Conservation (phyloP, 2,113 vertebrate species). For the Rhea americana region DNA sequence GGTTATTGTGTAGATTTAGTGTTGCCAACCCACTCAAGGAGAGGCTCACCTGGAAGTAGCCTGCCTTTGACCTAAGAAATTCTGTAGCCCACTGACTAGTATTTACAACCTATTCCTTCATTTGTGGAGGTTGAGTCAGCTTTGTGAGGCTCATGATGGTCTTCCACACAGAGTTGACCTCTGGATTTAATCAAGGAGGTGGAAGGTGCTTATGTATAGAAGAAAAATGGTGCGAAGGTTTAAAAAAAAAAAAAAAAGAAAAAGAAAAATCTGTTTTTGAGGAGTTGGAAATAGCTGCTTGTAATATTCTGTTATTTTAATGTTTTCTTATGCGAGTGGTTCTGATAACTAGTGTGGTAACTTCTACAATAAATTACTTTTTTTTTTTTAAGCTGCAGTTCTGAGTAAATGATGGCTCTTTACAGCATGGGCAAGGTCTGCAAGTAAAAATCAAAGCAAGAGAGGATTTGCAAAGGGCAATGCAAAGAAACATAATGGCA, state of each 20-base stretch:
- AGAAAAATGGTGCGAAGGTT: neutral
- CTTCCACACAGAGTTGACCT: too few species aligned
- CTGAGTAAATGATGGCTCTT: neutral
- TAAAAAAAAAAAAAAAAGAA: neutral
- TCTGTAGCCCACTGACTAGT: neutral
- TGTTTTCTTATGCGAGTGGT: neutral
- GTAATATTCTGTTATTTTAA: neutral
- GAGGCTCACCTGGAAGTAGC: neutral
- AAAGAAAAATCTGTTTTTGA: neutral
- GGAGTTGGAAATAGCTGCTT: neutral
- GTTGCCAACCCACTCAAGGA: accelerated
- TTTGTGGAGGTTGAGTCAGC: neutral
- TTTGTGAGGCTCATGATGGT: neutral
- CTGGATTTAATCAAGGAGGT: neutral
- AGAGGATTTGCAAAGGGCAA: neutral
- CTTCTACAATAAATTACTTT: neutral
- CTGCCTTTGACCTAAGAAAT: neutral
- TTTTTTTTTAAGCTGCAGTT: neutral
- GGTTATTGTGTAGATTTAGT: accelerated
- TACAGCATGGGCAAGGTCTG: neutral
- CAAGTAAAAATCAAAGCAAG: neutral
- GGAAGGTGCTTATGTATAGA: neutral
- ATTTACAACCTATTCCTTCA: accelerated
- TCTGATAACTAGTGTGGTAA: neutral
- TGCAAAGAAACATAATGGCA: neutral